Evolutionary conservation across 2,797 vertebrate genomes (phyloP), one percentile per base, ranked within the genome.

Genomic region (Cygnus olor): DNA sequence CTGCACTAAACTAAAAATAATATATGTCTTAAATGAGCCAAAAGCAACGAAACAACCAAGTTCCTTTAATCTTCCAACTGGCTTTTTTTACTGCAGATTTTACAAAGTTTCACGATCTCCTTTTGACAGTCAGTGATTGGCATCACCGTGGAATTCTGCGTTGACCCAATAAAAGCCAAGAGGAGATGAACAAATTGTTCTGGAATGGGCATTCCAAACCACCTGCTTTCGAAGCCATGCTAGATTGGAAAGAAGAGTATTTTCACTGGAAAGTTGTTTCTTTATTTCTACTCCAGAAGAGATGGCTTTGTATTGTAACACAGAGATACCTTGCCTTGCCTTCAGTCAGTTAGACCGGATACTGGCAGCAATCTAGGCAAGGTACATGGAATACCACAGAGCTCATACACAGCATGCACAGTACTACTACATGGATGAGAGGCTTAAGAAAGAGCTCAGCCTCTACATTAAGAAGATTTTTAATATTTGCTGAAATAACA

Each of bases 401-500:
- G 30, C 53, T 85, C 54, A 85, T 13, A 17, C 56, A 60, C 4
- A 81, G 63, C 44, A 28, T 5, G 22, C 58, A 49, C 0, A 0
- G 42, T 18, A 40, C 63, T 49, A 57, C 49, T 53, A 76, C 61
- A 72, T 1, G 27, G 54, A 65, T 73, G 74, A 89, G 69, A 81
- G 38, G 49, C 68, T 95, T 82, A 90, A 77, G 38, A 44, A 81
- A 92, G 40, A 92, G 92, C 54, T 83, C 24, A 19, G 38, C 27
- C 49, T 89, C 42, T 66, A 11, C 1, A 3, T n/a, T 85, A 88
- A 88, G 60, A 79, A 19, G 60, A 82, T 86, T 94, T 80, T 86
- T 70, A 72, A 14, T 71, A 91, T 85, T 89, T 95, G 44, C 49
- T 90, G 64, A 83, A 89, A 90, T 49, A 89, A 32, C 51, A 54